Base-by-base conservation (phyloP, 2,113 vertebrate species). In the Grallaria varia region DNA sequence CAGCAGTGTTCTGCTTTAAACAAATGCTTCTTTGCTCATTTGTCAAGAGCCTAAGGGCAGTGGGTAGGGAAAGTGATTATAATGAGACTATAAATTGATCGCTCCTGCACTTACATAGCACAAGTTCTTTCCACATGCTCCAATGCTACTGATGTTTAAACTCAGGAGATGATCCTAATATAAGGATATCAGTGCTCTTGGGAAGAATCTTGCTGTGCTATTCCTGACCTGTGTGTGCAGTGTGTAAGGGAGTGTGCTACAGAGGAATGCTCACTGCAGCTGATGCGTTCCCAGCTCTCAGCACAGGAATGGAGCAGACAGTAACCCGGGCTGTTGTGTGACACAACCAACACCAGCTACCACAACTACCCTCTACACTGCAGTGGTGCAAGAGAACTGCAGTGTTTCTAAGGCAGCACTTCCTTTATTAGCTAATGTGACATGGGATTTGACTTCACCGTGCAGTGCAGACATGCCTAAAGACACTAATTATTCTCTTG, bases 61-160 rank as follows among this genome's bases (percentile, higher is more conserved):
- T 15, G n/a, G 23, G 33, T 30, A 90, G 39, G 87, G 33, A 8
- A 92, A 53, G 25, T 50, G 50, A 74, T 55, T 58, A 23, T 49
- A 72, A 68, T 10, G 8, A 74, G 30, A 72, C 35, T 64, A 13
- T 52, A 42, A 78, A 89, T 5, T 27, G 28, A 0, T 53, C 78
- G 89, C 37, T 94, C 14, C 69, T 68, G 24, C 30, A 37, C 39
- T 91, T 68, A 14, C 0, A 8, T 8, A 25, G 31, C 10, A 52
- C 8, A 71, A 31, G 50, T 5, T 5, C 33, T 25, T 72, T 56
- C 78, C 23, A 44, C 0, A 0, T 80, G 9, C 45, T 39, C 35
- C 59, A 31, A 66, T 67, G 35, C 31, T 50, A 59, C 8, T 1
- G 2, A 8, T 50, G 39, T 67, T 75, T 59, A 75, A 84, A 24